Evolutionary conservation across 2,888 invertebrate species (phyloP).

Genomic region (Podotricha telesiphe): DNA sequence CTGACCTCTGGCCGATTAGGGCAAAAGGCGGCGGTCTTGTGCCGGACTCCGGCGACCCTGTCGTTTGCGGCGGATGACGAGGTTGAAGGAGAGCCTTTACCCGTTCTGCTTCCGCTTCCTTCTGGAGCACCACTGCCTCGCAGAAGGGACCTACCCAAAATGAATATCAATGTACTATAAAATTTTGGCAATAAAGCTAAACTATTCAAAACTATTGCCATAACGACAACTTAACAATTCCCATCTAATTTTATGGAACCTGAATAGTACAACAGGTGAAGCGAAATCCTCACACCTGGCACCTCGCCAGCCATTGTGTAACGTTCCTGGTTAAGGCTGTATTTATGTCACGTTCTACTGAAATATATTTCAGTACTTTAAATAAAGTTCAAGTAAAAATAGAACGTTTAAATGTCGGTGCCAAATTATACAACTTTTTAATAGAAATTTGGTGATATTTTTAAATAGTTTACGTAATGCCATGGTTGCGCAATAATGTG

Average conservation of each 20-base stretch:
- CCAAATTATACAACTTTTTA: not conserved
- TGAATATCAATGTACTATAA: not conserved
- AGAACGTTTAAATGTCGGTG: conserved; percentile 4
- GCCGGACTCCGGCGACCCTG: no score
- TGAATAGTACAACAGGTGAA: conserved; percentile 38
- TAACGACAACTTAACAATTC: not conserved
- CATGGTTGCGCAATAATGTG: not conserved
- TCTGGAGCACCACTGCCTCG: no score
- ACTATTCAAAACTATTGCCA: not conserved
- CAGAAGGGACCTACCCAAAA: no score
- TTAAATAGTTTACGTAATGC: no score
- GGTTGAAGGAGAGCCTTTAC: no score
- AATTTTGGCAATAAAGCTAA: not conserved
- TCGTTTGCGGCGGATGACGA: no score
- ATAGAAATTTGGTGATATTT: no score
- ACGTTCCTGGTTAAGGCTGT: conserved; percentile 44
- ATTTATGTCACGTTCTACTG: conserved; percentile 27
- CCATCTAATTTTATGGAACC: conserved; percentile 11
- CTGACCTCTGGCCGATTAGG: no score
- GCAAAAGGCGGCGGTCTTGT: no score
- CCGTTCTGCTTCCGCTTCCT: no score
- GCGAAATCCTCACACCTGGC: conserved; percentile 39
- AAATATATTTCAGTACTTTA: conserved; percentile 26
- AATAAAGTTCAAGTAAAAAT: conserved; percentile 16
- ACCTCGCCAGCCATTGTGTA: conserved; percentile 41